Evolutionary conservation across 1,140 invertebrate genomes (phyloP), one percentile per base, ranked within the genome.

Genomic region (Choristoneura fumiferana): DNA sequence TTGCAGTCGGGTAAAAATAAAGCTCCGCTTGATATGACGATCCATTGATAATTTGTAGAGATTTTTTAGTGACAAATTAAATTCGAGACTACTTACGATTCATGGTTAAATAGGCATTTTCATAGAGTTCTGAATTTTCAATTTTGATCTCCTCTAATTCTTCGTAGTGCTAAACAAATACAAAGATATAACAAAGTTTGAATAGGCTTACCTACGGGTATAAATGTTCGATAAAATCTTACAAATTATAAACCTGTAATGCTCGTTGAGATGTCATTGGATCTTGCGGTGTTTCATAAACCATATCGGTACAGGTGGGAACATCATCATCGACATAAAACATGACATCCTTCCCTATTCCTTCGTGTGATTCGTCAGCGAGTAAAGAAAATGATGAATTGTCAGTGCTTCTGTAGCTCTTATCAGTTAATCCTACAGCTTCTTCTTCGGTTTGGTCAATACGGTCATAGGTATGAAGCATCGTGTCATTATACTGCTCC

Each of bases 61-160:
- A 35, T 35, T 38, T 1, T 10, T 13, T 14, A 13, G 1, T 0
- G 3, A 10, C 3, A 37, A 58, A 58, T n/a, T 35, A 45, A 39
- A 12, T 45, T 38, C 17, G 55, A 29, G 14, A 10, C 0, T 36
- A 72, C 82, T 76, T 72, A 87, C 84, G 76, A 63, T 87, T 87
- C 49, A 87, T 58, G 29, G 79, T 77, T 40, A 81, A 65, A 63
- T 72, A 87, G 14, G 81, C 72, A 59, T 83, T 75, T 78, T 85
- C 84, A 71, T 78, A 84, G 34, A 67, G 60, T 10, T 52, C 58
- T 9, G 71, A 58, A 9, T 76, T 65, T 63, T 35, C 60, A 65
- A 40, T 57, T 52, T 8, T 40, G 22, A 14, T 34, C 1, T 57
- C 53, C 14, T 54, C 13, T 15, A 18, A 9, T 13, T n/a, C 12